Percentiles rank a stretch among this genome's conserved stretches.
These are phyloP conservation scores for Diabrotica undecimpunctata DNA, from an alignment of 1,140 invertebrate genomes.

Conservation along the genomic window DNA sequence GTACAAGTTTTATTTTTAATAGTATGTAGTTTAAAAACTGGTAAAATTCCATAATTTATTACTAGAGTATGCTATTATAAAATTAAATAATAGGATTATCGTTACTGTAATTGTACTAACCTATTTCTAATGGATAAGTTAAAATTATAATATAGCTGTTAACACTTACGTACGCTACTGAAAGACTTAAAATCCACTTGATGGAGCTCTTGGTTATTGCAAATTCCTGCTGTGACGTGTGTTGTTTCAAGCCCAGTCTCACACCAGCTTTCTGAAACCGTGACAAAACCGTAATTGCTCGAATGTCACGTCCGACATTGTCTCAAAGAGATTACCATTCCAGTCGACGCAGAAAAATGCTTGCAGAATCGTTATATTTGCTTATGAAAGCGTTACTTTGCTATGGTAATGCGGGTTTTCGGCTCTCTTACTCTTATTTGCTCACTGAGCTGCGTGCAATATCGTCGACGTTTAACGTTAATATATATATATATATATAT, in stretches of 20 bases:
- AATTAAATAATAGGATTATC: no score
- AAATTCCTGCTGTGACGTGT: not conserved
- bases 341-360: not conserved
- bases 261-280: not conserved
- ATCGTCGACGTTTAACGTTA: no score
- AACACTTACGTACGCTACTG: not conserved
- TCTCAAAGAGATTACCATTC: slow-evolving; percentile 2
- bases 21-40: no score
- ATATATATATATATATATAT: no score
- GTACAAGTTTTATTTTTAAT: no score
- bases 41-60: no score
- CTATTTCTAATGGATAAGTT: not conserved
- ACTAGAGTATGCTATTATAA: no score
- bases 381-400: slow-evolving; percentile 2
- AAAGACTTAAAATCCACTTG: not conserved
- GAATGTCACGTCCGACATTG: slow-evolving; percentile 1
- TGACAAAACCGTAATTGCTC: slow-evolving; percentile 2
- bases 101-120: not conserved
- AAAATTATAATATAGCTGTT: not conserved
- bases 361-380: not conserved
- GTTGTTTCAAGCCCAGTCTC: slow-evolving; percentile 1
- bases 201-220: not conserved
- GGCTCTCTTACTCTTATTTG: not conserved
- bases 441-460: not conserved
- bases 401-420: slow-evolving; percentile 1